These are phyloP conservation scores for Hyperoplus lanceolatus DNA, from an alignment of 2,797 vertebrate species.

Conservation along the genomic window DNA sequence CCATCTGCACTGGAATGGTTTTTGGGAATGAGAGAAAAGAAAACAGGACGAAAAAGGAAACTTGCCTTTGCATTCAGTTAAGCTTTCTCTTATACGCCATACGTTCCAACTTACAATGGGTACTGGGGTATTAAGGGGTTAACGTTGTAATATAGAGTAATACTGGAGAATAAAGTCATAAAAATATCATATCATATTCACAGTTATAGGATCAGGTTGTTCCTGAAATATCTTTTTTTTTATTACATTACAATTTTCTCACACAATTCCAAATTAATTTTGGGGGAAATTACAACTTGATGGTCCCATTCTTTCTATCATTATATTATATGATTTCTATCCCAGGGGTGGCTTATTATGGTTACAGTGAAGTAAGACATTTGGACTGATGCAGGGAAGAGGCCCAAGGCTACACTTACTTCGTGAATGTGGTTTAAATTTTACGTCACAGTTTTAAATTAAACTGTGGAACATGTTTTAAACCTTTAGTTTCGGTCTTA, in stretches of 20 bases:
- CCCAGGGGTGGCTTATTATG: not conserved
- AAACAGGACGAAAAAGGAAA: not conserved
- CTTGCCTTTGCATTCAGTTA: not conserved
- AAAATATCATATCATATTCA: not conserved
- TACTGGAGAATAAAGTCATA: not conserved
- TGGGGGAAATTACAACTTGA: not conserved
- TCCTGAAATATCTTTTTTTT: not conserved
- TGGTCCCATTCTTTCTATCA: not conserved
- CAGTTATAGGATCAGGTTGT: not conserved
- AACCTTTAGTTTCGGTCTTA: not conserved
- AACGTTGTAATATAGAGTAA: not conserved
- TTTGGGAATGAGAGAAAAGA: not conserved
- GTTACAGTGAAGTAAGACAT: not conserved
- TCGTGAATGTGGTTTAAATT: not conserved
- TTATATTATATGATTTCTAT: not conserved
- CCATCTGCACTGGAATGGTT: not conserved
- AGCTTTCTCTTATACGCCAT: not conserved
- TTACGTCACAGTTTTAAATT: not conserved
- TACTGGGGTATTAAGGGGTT: not conserved
- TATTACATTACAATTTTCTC: not conserved
- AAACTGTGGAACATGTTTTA: not conserved
- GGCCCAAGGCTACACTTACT: not conserved
- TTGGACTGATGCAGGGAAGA: not conserved
- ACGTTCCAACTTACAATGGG: not conserved
- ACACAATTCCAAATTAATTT: not conserved